Evolutionary conservation across 2,113 vertebrate genomes (phyloP).

Genomic region (Pithys albifrons): DNA sequence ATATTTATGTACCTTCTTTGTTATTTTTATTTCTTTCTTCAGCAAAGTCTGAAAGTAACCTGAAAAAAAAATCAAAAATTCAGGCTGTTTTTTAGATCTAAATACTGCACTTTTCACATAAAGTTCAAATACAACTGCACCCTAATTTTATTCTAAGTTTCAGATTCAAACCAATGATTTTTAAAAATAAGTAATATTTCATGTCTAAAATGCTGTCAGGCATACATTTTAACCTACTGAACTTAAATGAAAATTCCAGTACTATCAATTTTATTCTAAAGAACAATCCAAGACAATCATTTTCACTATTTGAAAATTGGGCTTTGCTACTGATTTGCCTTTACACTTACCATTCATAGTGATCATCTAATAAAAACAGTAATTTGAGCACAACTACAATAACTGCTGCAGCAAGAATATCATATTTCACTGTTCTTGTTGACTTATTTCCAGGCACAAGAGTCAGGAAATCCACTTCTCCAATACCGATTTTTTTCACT

Average conservation of each 20-base stretch:
- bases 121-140: background rate
- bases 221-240: background rate
- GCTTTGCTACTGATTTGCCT: background rate
- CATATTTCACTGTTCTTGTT: slow-evolving; percentile 77
- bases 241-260: background rate
- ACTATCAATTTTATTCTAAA: background rate
- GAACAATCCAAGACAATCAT: background rate
- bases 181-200: background rate
- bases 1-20: slow-evolving; percentile 71
- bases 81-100: background rate
- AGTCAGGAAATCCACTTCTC: slow-evolving; percentile 72
- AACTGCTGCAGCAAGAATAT: slow-evolving; percentile 83
- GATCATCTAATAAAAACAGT: slow-evolving; percentile 87
- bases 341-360: slow-evolving; percentile 83
- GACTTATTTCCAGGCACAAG: slow-evolving; percentile 66
- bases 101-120: background rate
- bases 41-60: slow-evolving; percentile 70
- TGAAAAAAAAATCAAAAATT: background rate
- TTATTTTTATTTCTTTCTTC: slow-evolving; percentile 66
- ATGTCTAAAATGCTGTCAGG: background rate
- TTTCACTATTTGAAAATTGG: background rate
- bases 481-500: slow-evolving; percentile 72
- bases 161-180: background rate
- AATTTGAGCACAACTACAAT: slow-evolving; percentile 87
- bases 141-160: background rate